These are phyloP conservation scores for Liparis tanakae DNA, from an alignment of 2,797 vertebrate genomes.

Conservation along the genomic window DNA sequence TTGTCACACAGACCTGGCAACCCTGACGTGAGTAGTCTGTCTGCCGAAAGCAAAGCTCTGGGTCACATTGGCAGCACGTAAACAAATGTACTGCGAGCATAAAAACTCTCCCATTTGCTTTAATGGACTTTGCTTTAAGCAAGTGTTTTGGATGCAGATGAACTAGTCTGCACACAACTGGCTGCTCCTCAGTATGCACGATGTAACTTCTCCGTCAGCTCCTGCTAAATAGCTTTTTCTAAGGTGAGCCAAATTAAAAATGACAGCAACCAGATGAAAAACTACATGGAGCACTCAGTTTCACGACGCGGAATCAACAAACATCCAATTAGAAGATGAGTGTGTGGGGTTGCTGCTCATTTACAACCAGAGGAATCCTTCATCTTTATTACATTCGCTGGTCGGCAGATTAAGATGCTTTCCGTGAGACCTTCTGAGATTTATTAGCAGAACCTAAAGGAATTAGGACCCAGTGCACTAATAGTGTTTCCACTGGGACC, in stretches of 20 bases:
- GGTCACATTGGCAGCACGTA: not conserved
- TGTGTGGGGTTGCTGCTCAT: not conserved
- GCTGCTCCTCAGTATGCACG: slow-evolving; percentile 55
- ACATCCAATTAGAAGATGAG: slow-evolving; percentile 36
- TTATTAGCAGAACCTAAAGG: slow-evolving; percentile 21
- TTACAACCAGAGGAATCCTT: slow-evolving; percentile 17
- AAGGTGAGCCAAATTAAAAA: slow-evolving; percentile 63
- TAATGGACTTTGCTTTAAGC: not conserved
- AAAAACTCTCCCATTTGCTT: not conserved
- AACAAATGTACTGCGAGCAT: not conserved
- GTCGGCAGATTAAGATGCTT: not conserved
- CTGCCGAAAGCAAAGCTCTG: slow-evolving; percentile 6
- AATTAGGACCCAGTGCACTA: slow-evolving; percentile 6
- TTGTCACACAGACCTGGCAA: no score
- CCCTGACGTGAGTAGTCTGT: no score
- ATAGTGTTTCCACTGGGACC: slow-evolving; percentile 13
- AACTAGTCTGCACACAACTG: slow-evolving; percentile 10
- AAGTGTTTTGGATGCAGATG: slow-evolving; percentile 28
- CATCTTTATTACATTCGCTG: slow-evolving; percentile 26
- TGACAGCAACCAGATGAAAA: slow-evolving; percentile 58
- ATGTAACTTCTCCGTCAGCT: slow-evolving; percentile 35
- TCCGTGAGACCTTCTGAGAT: slow-evolving; percentile 14
- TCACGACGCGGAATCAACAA: slow-evolving; percentile 32
- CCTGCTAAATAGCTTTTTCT: slow-evolving; percentile 57
- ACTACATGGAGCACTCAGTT: slow-evolving; percentile 27